These are phyloP conservation scores for Drosophila littoralis DNA, from an alignment of 1,140 invertebrate species.

Conservation along the genomic window DNA sequence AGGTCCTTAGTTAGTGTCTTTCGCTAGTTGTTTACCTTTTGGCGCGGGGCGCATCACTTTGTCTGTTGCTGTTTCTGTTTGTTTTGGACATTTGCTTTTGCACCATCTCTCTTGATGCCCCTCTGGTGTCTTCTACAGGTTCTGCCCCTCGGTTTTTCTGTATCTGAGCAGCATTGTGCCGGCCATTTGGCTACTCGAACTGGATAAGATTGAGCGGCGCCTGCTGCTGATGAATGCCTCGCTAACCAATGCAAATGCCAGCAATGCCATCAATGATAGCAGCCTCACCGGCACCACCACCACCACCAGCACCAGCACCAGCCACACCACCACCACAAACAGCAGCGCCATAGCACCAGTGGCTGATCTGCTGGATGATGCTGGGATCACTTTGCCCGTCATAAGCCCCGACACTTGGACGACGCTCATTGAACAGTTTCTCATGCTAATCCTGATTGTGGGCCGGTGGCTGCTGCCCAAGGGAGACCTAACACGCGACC, in stretches of 20 bases:
- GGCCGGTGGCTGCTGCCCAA: conserved; percentile 95
- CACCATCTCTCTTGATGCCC: conserved; percentile 9
- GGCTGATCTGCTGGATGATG: conserved; percentile 62
- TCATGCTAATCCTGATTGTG: conserved; percentile 94
- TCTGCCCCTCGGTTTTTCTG: conserved; percentile 94
- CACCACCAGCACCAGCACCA: conserved; percentile 84
- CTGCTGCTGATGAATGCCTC: conserved; percentile 40
- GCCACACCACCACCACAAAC: conserved; percentile 71
- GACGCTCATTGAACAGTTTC: conserved; percentile 94
- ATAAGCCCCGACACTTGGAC: conserved; percentile 91
- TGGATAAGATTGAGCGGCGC: conserved; percentile 91
- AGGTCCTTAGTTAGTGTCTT: conserved; percentile 51
- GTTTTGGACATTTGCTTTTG: conserved; percentile 51
- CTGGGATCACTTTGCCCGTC: conserved; percentile 66
- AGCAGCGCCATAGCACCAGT: conserved; percentile 85
- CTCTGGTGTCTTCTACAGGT: conserved; percentile 86
- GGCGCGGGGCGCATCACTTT: conserved; percentile 60
- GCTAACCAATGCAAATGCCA: conserved; percentile 19
- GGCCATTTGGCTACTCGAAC: conserved; percentile 93
- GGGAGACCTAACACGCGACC: conserved; percentile 94
- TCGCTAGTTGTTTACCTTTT: conserved; percentile 72
- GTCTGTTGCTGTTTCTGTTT: conserved; percentile 62
- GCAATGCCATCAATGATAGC: conserved; percentile 84
- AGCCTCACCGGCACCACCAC: conserved; percentile 53
- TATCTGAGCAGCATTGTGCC: conserved; percentile 92